Percentiles rank a stretch among this genome's conserved stretches.
These are phyloP conservation scores for Drosophila tropicalis DNA, from an alignment of 1,140 invertebrate species.

Conservation along the genomic window DNA sequence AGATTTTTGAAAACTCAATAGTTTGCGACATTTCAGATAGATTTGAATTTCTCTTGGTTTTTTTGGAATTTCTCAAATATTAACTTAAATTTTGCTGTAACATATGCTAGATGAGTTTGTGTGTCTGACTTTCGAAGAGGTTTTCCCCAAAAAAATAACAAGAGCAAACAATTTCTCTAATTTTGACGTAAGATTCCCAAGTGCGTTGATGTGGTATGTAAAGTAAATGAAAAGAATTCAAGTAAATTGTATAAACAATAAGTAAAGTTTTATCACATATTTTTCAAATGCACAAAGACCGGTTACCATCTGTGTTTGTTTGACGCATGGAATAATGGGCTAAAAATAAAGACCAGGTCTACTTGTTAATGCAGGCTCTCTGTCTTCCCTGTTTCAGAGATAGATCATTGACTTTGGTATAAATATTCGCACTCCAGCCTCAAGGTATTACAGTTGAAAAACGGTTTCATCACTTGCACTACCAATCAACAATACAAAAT, in stretches of 20 bases:
- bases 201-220: conserved; percentile 6
- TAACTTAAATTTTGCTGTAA: not conserved
- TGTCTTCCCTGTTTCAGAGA: not conserved
- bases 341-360: not conserved
- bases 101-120: not conserved
- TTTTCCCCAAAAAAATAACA: not conserved
- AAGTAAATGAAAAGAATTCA: not conserved
- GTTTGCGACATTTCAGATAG: not conserved
- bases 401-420: not conserved
- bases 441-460: not conserved
- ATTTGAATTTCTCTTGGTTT: not conserved
- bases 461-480: not conserved
- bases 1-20: conserved; percentile 29
- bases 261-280: not conserved
- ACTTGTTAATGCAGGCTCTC: not conserved
- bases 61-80: not conserved
- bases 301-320: not conserved
- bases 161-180: not conserved
- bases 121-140: not conserved
- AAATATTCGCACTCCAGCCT: not conserved
- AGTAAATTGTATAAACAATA: not conserved
- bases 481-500: not conserved
- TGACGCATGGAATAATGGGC: not conserved
- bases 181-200: not conserved
- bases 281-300: not conserved